Evolutionary conservation across 2,113 vertebrate species (phyloP).

Genomic region (Abramis brama): DNA sequence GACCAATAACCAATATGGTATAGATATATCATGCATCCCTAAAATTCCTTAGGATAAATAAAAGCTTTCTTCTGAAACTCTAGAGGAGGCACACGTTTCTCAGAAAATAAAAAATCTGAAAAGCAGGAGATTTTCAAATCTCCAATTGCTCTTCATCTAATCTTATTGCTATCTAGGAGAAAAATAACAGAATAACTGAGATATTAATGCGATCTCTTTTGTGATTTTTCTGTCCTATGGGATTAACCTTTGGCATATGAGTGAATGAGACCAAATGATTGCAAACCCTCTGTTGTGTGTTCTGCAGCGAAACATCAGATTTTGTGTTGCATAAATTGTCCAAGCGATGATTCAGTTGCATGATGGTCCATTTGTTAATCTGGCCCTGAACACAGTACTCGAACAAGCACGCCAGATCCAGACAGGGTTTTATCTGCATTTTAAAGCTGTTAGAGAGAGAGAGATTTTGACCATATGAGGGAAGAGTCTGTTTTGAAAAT

Average conservation of each 20-base stretch:
- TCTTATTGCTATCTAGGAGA: not conserved
- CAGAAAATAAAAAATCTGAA: not conserved
- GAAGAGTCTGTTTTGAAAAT: not conserved
- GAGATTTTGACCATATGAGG: conserved; percentile 36
- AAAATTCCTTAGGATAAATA: not conserved
- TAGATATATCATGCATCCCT: no score
- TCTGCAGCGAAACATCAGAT: not conserved
- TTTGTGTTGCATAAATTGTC: conserved; percentile 21
- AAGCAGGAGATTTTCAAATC: not conserved
- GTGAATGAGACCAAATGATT: conserved; percentile 1
- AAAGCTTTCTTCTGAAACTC: not conserved
- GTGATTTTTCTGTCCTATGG: not conserved
- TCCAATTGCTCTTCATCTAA: not conserved
- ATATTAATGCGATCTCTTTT: not conserved
- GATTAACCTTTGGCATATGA: conserved; percentile 22
- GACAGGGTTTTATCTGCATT: conserved; percentile 24
- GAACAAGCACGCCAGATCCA: conserved; percentile 4
- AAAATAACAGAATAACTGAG: not conserved
- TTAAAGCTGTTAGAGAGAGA: conserved; percentile 13
- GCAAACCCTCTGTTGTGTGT: not conserved
- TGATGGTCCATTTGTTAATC: conserved; percentile 29
- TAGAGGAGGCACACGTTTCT: not conserved
- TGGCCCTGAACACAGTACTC: conserved; percentile 30
- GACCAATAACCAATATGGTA: no score
- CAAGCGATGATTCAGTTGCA: conserved; percentile 4